Base-by-base conservation (phyloP, 2,113 vertebrate genomes). In the Passer domesticus region DNA sequence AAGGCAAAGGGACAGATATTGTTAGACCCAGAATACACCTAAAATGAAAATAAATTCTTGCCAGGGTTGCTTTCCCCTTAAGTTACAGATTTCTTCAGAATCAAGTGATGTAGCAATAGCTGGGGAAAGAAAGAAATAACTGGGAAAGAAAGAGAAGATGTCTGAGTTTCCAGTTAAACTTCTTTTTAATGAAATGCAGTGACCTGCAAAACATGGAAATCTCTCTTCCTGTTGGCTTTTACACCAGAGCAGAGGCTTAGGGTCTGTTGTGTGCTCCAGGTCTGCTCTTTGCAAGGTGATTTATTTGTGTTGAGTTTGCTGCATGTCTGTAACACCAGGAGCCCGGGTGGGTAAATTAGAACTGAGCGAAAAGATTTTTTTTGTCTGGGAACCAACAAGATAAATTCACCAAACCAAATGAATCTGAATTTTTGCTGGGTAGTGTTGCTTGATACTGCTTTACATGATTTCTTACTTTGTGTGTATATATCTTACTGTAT, bases 371-470 rank as follows among this genome's bases (percentile, higher is more conserved):
- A 94, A 75, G 33, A 14, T 87, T 92, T 78, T 80, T 80, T 83
- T 95, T 46, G 76, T 94, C 77, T 84, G 33, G 83, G 64, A 59
- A 91, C 55, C 76, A 89, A 21, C 20, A 50, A 67, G 64, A 72
- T 75, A 86, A 94, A 92, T 93, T 91, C 47, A 78, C 85, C 79
- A 56, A 58, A 89, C 39, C 83, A 62, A 84, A 76, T 46, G 50
- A 85, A 83, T 73, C 46, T 76, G 87, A 82, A 50, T 87, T 92
- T 92, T 91, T 82, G 41, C 30, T 0, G 0, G 19, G n/a, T 46
- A 25, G 49, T 4, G 25, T 66, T 79, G 81, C 59, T 76, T 4
- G 3, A 25, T 84, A 25, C 78, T 77, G 53, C 76, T 92, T 89
- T 47, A 28, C 12, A 5, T 83, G 69, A 56, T 67, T 91, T 91